These are phyloP conservation scores for Pithys albifrons DNA, from an alignment of 2,113 vertebrate genomes.

Conservation along the genomic window DNA sequence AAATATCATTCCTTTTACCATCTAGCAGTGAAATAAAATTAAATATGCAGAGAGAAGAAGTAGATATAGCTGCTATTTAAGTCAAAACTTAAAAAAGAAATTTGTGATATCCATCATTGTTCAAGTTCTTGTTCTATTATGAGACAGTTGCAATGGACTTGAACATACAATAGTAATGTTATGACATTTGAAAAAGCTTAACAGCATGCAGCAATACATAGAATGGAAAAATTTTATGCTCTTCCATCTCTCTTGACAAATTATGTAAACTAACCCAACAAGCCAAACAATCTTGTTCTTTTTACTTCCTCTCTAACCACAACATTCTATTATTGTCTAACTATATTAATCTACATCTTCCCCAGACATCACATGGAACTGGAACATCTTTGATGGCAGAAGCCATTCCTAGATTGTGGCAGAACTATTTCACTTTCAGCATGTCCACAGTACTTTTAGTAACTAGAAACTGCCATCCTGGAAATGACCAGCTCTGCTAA, in stretches of 20 bases:
- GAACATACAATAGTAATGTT: not conserved
- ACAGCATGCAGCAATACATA: not conserved
- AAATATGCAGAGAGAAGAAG: not conserved
- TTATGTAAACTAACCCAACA: not conserved
- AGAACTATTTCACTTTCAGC: not conserved
- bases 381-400: not conserved
- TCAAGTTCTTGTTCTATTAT: not conserved
- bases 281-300: not conserved
- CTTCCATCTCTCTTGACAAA: not conserved
- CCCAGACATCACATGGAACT: not conserved
- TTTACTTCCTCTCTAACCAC: not conserved
- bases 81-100: not conserved
- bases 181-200: not conserved
- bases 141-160: not conserved
- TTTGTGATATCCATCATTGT: not conserved
- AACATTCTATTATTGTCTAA: not conserved
- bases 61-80: not conserved
- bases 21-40: not conserved
- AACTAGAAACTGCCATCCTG: not conserved
- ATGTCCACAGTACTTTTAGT: not conserved
- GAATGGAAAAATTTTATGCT: not conserved
- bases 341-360: not conserved
- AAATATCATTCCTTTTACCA: not conserved
- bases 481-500: accelerated
- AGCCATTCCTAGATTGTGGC: not conserved